phyloP scores from a whole-genome alignment of 2,888 invertebrate species.

The Luperina testacea region DNA sequence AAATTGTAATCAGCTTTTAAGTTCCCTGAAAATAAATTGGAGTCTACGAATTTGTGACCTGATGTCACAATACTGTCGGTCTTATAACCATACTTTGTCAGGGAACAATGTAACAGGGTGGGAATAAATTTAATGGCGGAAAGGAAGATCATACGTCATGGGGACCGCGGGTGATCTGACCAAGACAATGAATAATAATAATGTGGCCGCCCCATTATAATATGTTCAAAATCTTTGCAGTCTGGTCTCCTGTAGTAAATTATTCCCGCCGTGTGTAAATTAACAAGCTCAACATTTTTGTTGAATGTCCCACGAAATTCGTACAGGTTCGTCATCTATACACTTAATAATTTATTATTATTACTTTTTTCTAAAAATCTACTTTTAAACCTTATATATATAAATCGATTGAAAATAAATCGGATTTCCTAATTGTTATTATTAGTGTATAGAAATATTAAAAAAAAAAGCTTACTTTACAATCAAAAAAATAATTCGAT shows the following conservation, averaged over 20 bases:
- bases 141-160: neutral
- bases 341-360: conserved; percentile 54
- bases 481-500: conserved; percentile 56
- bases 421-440: conserved; percentile 33
- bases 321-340: conserved; percentile 45
- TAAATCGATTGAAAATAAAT: conserved; percentile 46
- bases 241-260: neutral
- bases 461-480: conserved; percentile 43
- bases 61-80: neutral
- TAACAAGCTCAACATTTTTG: neutral
- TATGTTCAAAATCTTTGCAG: conserved; percentile 3
- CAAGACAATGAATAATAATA: neutral
- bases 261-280: conserved; percentile 7
- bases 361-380: conserved; percentile 36
- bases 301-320: conserved; percentile 53
- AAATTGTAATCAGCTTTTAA: conserved; percentile 14
- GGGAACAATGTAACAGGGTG: neutral
- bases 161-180: neutral
- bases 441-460: conserved; percentile 12
- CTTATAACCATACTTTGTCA: neutral
- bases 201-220: neutral
- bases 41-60: neutral
- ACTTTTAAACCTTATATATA: conserved; percentile 32
- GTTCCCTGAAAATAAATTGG: neutral
- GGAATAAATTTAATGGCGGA: neutral